Base-by-base conservation (phyloP, 2,888 invertebrate genomes). In the Netelia virgata region DNA sequence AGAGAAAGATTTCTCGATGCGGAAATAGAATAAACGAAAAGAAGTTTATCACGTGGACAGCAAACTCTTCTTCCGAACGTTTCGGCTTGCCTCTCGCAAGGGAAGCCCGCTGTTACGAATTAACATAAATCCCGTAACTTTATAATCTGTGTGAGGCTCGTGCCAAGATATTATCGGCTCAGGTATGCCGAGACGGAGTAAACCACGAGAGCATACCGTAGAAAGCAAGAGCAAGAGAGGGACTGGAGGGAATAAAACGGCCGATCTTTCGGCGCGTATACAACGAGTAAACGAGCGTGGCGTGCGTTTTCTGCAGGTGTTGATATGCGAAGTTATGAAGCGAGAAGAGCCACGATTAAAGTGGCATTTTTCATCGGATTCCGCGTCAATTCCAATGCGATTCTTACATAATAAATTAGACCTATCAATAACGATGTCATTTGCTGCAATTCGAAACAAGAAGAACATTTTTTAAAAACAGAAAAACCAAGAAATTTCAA, bases 61-160 rank as follows among this genome's bases (percentile, higher is more conserved):
- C 61, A n/a, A 8, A 59, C 18, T 61, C 66, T 70, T 77, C 59
- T 18, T 68, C 43, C 23, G 23, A 23, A 66, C 18, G 36, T 83
- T 86, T 88, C 83, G 75, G 59, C 53, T 70, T 85, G 80, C 57
- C 63, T 28, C 83, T 86, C 83, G 86, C 87, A 83, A 87, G 87
- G 79, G 82, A 79, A 78, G 90, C 8, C 36, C 36, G 36, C 90
- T 91, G 91, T 90, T 89, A 88, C 88, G 91, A 92, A 92, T 92
- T 90, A 89, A 91, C 91, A 90, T 92, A 91, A 92, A 91, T 91
- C 90, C 90, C 88, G 84, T 87, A 89, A 89, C 90, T 92, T 92
- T 91, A 92, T 91, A 92, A 92, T 92, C 92, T 92, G 78, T 53
- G 69, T 23, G 64, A 53, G 70, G 69, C 63, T 74, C 73, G 88